Evolutionary conservation across 2,888 invertebrate genomes (phyloP), one percentile per base, ranked within the genome.

Genomic region (Stramonita haemastoma): DNA sequence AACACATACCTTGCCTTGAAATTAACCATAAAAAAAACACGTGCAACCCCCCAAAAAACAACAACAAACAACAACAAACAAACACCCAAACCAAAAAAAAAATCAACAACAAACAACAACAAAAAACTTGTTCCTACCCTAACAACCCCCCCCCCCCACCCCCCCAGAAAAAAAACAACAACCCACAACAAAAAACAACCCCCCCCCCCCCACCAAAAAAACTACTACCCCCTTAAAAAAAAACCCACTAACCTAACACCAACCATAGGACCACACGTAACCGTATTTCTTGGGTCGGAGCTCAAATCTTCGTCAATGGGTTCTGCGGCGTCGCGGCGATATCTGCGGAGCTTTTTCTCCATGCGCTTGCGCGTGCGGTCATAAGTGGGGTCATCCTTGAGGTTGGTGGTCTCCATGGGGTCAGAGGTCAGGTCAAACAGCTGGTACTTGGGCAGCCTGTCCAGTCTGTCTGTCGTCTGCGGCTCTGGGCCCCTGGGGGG

Each of bases 391-490:
- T 86, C 32, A 19, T 86, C 86, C 32, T 29, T 57, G 34, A 86
- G 32, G 66, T 86, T 60, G 86, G 4, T 11, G 17, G 86, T 29
- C n/a, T 86, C 86, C 32, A 57, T 15, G 29, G 86, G 86, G 32
- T 86, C 86, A 32, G n/a, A 29, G 29, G 32, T 15, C 32, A 86
- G 32, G 86, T 86, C n/a, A 60, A 60, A 86, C 13, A 86, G 86
- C 60, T 86, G 60, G 60, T 86, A 66, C 19, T 36, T 26, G 32
- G 60, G 29, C 15, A 86, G 32, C 34, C 32, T 29, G 32, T 57
- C 57, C 19, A 11, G 60, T 11, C 29, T 17, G 29, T 57, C 60
- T 32, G 57, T 36, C 2, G 60, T 19, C 2, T 46, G 81, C 36
- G 81, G 26, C 22, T 81, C 8, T 46, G 6, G 32, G 66, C 86